phyloP scores from a whole-genome alignment of 92 coral and sea anemone species.

The Bergia puertoricense region DNA sequence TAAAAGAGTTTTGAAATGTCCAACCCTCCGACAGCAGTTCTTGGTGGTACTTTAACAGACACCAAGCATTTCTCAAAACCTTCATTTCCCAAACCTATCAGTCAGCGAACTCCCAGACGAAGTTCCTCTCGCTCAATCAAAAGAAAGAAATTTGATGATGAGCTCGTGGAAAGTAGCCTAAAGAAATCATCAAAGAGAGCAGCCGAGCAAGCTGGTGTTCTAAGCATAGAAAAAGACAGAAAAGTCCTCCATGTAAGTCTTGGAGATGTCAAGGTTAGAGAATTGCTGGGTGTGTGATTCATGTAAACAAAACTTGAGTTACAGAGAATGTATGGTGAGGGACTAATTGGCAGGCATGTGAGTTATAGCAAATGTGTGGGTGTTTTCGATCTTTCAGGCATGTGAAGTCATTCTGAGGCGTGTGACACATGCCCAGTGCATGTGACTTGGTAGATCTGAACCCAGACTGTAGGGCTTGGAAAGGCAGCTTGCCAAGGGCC shows the following conservation, averaged over 20 bases:
- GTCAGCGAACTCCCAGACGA: constrained; percentile 86
- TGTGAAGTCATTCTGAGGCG: too few relatives aligned
- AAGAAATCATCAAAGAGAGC: constrained; percentile 83
- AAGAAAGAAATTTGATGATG: constrained; percentile 98
- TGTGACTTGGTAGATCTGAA: too few relatives aligned
- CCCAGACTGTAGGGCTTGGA: too few relatives aligned
- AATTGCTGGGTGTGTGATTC: too few relatives aligned
- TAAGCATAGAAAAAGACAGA: constrained; percentile 53
- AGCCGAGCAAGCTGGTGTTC: constrained; percentile 56
- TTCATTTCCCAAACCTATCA: constrained; percentile 39
- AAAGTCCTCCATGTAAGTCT: constrained; percentile 38
- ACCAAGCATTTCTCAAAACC: constrained; percentile 34
- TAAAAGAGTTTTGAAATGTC: not conserved
- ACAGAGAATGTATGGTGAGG: too few relatives aligned
- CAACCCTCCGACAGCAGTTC: constrained; percentile 23
- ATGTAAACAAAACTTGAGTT: too few relatives aligned
- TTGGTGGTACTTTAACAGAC: constrained; percentile 14
- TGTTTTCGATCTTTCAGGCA: too few relatives aligned
- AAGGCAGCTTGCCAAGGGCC: too few relatives aligned
- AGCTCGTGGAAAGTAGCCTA: constrained; percentile 96
- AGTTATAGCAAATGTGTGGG: too few relatives aligned
- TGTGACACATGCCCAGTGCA: too few relatives aligned
- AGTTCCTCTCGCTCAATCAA: constrained; percentile 97
- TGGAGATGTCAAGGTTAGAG: too few relatives aligned
- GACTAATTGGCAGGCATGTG: too few relatives aligned